Percentiles rank a stretch among this genome's conserved stretches.
Evolutionary conservation across 2,113 vertebrate species (phyloP).

Genomic region (Columbina picui): DNA sequence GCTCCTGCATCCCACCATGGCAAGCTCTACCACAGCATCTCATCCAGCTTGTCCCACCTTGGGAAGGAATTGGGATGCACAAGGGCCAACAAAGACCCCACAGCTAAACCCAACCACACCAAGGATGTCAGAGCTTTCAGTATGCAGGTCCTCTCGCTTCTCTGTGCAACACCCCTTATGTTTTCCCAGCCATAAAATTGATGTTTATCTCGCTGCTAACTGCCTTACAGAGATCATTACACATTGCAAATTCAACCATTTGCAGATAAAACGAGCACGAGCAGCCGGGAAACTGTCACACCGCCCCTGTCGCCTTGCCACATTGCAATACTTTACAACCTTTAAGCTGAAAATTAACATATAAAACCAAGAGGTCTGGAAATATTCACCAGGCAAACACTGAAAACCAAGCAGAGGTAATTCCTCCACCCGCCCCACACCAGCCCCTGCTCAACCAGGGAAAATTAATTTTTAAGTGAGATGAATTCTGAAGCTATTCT

Average conservation of each 20-base stretch:
- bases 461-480: background rate
- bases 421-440: background rate
- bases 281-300: slow-evolving; percentile 29
- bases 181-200: slow-evolving; percentile 51
- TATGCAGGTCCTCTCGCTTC: background rate
- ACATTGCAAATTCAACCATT: slow-evolving; percentile 40
- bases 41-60: background rate
- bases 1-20: background rate
- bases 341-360: slow-evolving; percentile 20
- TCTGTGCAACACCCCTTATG: background rate
- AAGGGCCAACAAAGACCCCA: accelerated
- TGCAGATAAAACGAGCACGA: background rate
- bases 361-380: background rate
- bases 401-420: background rate
- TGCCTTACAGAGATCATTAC: slow-evolving; percentile 61
- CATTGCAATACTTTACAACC: background rate
- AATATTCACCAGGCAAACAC: background rate
- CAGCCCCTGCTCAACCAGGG: background rate
- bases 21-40: background rate
- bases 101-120: background rate
- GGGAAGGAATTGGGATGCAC: background rate
- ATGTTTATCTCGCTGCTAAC: slow-evolving; percentile 46
- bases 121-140: slow-evolving; percentile 48
- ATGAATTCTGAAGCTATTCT: background rate
- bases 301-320: background rate